Base-by-base conservation (phyloP, 1,140 invertebrate species). In the Choristoneura fumiferana region DNA sequence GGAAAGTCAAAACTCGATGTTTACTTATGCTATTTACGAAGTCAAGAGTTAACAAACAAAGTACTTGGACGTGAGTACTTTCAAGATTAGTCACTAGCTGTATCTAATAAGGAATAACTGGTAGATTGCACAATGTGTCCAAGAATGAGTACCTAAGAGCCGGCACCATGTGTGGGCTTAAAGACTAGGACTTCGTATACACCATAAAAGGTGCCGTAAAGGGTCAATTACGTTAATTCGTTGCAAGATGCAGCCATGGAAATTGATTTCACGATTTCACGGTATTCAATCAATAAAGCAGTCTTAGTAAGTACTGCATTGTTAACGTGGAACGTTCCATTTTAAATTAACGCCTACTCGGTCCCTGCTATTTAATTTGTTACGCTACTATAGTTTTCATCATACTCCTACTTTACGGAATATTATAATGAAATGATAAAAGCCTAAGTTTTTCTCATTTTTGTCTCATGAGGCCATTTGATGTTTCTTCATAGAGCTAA, bases 241-340 rank as follows among this genome's bases (percentile, higher is more conserved):
- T 43, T 18, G 35, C 52, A 38, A 34, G 37, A 40, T 53, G 49
- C 49, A 45, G 29, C 34, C 9, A n/a, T 35, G 34, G 39, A 17
- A 63, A 63, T 63, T 55, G 53, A 63, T 63, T 63, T 35, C 45
- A 55, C 53, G 43, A 59, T 59, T 63, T 56, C 61, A 63, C 57
- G 56, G 43, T 18, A 56, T 52, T 52, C 49, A 59, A 49, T 58
- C 33, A 13, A 12, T 4, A 29, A 18, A 49, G 18, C 5, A 49
- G 43, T 49, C 43, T 49, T 49, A 43, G 12, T 14, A 10, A 18
- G 22, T 29, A 29, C 22, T 6, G 22, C 22, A 29, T 29, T 29
- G 22, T 29, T 6, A 29, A 2, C 22, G 22, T 29, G 22, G 6
- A 29, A 29, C 2, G 22, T 29, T 6, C 22, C 2, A 29, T 6